Percentiles rank a stretch among this genome's conserved stretches.
Evolutionary conservation across 1,140 invertebrate genomes (phyloP).

Genomic region (Adelges cooleyi): DNA sequence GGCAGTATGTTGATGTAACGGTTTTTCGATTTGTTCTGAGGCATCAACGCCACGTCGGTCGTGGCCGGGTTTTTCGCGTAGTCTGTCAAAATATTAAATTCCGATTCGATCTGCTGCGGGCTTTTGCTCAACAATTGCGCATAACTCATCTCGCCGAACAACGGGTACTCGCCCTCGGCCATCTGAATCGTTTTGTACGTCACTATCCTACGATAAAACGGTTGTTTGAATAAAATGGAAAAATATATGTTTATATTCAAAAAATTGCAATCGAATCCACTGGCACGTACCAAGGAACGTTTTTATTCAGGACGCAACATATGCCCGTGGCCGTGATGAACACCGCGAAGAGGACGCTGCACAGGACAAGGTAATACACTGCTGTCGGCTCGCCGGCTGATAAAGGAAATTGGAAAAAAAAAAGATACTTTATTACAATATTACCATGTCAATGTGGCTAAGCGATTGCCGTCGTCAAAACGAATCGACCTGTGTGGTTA

Average conservation of each 20-base stretch:
- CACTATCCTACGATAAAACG: neutral
- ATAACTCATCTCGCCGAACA: neutral
- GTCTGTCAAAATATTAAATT: neutral
- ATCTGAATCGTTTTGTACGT: neutral
- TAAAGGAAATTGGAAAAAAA: too few species aligned
- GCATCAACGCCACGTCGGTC: neutral
- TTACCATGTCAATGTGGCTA: too few species aligned
- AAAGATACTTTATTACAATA: too few species aligned
- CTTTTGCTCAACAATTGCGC: neutral
- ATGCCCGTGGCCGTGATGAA: neutral
- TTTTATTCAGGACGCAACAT: constrained; percentile 6
- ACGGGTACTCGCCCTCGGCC: neutral
- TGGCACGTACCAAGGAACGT: neutral
- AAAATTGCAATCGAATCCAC: neutral
- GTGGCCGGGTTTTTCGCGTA: neutral
- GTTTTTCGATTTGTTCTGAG: constrained; percentile 6
- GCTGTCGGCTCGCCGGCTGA: neutral
- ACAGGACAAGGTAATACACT: constrained; percentile 12
- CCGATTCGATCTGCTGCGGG: neutral
- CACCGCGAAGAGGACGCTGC: neutral
- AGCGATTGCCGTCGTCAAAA: too few species aligned
- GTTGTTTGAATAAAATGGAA: too few species aligned
- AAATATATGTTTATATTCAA: too few species aligned
- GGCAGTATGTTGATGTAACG: constrained; percentile 23
- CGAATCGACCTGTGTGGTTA: too few species aligned